These are phyloP conservation scores for Laupala kohalensis DNA, from an alignment of 1,140 invertebrate species.

Conservation along the genomic window DNA sequence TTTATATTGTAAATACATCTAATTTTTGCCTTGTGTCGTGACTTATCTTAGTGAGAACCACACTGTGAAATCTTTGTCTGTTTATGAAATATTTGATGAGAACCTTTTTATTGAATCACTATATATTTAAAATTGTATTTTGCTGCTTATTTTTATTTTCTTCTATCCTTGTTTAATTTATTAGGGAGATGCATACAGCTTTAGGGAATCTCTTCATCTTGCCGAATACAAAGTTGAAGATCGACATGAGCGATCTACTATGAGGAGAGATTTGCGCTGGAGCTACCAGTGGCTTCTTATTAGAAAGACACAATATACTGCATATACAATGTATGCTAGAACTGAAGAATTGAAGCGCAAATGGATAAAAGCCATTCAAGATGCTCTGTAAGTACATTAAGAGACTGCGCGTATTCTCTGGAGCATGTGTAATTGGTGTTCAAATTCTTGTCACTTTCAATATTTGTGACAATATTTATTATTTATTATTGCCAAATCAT, in stretches of 20 bases:
- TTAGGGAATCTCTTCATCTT: slow-evolving; percentile 70
- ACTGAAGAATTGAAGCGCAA: slow-evolving; percentile 75
- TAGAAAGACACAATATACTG: slow-evolving; percentile 63
- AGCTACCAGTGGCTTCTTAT: slow-evolving; percentile 72
- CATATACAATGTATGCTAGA: slow-evolving; percentile 80
- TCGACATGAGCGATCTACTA: slow-evolving; percentile 40
- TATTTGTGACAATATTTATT: not conserved
- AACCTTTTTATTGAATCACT: too few species aligned
- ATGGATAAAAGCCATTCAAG: slow-evolving; percentile 84
- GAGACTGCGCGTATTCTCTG: not conserved
- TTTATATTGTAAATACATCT: too few species aligned
- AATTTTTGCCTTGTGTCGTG: too few species aligned
- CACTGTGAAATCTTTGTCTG: not conserved
- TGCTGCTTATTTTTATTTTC: not conserved
- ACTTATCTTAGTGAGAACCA: too few species aligned
- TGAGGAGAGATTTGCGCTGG: slow-evolving; percentile 58
- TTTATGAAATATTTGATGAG: too few species aligned
- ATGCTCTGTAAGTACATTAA: slow-evolving; percentile 63
- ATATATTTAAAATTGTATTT: too few species aligned
- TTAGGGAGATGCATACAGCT: slow-evolving; percentile 84
- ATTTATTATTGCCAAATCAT: not conserved
- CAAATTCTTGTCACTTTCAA: not conserved
- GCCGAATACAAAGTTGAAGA: slow-evolving; percentile 81
- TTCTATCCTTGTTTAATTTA: not conserved
- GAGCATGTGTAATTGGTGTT: not conserved